Evolutionary conservation across 2,113 vertebrate genomes (phyloP).

Genomic region (Sebastes fasciatus): DNA sequence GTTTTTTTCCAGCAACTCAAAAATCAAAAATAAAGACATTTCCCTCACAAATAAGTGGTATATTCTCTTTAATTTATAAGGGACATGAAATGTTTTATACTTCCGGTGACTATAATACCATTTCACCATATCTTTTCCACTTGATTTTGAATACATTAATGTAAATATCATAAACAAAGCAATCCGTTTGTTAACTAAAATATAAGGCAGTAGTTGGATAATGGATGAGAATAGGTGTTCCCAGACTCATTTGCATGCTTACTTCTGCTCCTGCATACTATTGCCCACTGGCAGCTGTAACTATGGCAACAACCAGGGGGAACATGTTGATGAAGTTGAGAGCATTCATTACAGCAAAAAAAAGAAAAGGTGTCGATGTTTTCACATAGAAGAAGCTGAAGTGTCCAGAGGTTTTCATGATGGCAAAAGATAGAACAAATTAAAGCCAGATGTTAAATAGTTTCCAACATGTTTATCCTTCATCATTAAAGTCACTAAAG

Average conservation of each 20-base stretch:
- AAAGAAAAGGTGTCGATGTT: too few relatives aligned
- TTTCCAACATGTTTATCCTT: background rate
- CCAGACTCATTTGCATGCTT: background rate
- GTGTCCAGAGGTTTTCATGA: background rate
- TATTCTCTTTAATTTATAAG: too few relatives aligned
- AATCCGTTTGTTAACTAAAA: background rate
- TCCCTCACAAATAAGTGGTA: too few relatives aligned
- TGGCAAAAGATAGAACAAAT: background rate
- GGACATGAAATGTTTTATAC: too few relatives aligned
- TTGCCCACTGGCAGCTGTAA: background rate
- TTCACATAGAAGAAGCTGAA: too few relatives aligned
- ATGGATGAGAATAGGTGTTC: background rate
- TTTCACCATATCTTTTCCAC: background rate
- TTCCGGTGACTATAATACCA: too few relatives aligned
- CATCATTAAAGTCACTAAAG: background rate
- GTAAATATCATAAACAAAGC: background rate
- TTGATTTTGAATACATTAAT: background rate
- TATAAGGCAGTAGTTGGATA: background rate
- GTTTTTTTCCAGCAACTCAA: too few relatives aligned
- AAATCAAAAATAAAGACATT: too few relatives aligned
- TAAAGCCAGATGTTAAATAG: background rate
- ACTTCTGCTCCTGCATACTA: background rate
- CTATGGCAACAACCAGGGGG: background rate
- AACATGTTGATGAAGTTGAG: background rate
- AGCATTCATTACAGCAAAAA: background rate